Evolutionary conservation across 2,797 vertebrate species (phyloP).

Genomic region (Labroides dimidiatus): DNA sequence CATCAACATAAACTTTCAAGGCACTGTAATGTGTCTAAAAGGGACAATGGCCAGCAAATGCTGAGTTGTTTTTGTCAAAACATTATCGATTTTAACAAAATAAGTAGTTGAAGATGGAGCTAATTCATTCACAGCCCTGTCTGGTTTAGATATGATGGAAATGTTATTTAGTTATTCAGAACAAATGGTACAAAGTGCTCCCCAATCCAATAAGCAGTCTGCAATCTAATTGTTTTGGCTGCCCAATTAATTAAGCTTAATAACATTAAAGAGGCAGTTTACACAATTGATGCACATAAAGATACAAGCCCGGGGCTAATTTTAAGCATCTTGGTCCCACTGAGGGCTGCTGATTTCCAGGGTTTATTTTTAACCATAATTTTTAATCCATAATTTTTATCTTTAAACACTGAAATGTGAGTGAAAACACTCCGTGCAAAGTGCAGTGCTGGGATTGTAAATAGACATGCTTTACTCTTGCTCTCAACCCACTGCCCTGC

Average conservation of each 20-base stretch:
- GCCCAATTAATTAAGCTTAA: slow-evolving; percentile 27
- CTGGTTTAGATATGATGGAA: slow-evolving; percentile 15
- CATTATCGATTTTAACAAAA: slow-evolving; percentile 25
- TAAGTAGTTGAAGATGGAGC: slow-evolving; percentile 7
- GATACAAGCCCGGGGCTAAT: not conserved
- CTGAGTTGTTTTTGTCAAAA: slow-evolving; percentile 23
- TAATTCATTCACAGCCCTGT: slow-evolving; percentile 11
- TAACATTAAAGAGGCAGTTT: slow-evolving; percentile 12
- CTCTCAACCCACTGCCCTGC: slow-evolving; percentile 8
- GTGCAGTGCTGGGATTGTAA: slow-evolving; percentile 14
- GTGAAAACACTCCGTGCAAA: not conserved
- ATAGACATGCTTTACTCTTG: slow-evolving; percentile 4
- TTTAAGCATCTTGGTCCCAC: not conserved
- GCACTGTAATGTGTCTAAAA: slow-evolving; percentile 11
- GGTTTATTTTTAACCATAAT: not conserved
- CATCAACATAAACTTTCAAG: slow-evolving; percentile 21
- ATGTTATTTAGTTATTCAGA: slow-evolving; percentile 30
- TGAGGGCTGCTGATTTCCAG: not conserved
- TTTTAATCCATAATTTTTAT: not conserved
- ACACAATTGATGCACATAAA: slow-evolving; percentile 6
- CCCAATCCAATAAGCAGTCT: slow-evolving; percentile 25
- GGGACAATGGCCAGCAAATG: slow-evolving; percentile 1
- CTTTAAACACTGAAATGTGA: not conserved
- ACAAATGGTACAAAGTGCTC: slow-evolving; percentile 42
- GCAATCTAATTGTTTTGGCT: slow-evolving; percentile 24